A percentile compares a stretch with the other conserved stretches of the same genome.
Conservation (phyloP, 2,113 vertebrate species). For the Hyla sarda region DNA sequence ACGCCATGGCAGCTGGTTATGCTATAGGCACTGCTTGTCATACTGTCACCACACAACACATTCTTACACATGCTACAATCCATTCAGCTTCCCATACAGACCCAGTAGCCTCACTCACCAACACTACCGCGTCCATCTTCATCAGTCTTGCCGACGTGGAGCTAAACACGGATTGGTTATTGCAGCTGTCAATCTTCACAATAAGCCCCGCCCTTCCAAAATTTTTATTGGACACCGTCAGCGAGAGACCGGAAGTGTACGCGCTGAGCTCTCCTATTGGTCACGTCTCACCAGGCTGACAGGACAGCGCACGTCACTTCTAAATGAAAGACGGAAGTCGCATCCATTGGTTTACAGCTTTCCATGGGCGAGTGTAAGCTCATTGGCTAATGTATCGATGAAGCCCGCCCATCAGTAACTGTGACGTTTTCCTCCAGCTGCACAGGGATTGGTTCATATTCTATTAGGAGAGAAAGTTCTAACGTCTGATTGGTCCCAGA, state of each 20-base stretch:
- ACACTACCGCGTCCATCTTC: conserved; percentile 77
- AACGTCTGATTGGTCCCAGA: background rate
- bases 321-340: background rate
- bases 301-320: background rate
- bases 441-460: background rate
- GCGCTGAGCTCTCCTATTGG: background rate
- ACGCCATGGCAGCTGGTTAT: background rate
- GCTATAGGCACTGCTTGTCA: conserved; percentile 14
- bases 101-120: conserved; percentile 70
- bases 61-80: background rate
- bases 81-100: background rate
- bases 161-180: conserved; percentile 67
- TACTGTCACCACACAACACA: background rate
- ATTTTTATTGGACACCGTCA: background rate
- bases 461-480: background rate
- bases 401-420: background rate
- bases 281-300: background rate
- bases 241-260: background rate
- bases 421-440: background rate
- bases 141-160: conserved; percentile 77
- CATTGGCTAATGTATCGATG: background rate
- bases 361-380: background rate
- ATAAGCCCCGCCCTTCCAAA: background rate
- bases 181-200: background rate
- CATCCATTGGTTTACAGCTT: conserved; percentile 5